Percentiles rank a stretch among this genome's conserved stretches.
phyloP scores from a whole-genome alignment of 2,888 invertebrate genomes.

The Parochlus steinenii region DNA sequence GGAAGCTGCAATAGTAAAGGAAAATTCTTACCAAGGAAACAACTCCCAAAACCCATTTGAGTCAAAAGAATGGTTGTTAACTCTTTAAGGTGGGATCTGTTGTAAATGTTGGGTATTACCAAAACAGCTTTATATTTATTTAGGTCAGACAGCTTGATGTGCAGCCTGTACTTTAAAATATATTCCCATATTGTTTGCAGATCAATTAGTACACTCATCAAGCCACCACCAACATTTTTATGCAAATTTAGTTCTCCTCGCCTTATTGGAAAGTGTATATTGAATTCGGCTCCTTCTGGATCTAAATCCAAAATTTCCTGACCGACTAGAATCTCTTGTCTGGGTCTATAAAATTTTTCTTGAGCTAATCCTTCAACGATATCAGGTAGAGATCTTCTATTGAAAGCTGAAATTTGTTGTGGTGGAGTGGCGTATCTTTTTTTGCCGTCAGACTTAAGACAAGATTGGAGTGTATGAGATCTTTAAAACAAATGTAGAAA shows the following conservation, averaged over 20 bases:
- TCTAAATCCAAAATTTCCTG: constrained; percentile 57
- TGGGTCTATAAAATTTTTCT: constrained; percentile 41
- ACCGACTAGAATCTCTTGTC: constrained; percentile 52
- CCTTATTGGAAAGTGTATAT: constrained; percentile 78
- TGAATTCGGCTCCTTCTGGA: constrained; percentile 53
- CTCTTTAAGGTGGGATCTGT: constrained; percentile 68
- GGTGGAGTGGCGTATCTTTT: constrained; percentile 72
- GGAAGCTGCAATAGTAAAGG: constrained; percentile 1
- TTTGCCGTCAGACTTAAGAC: constrained; percentile 66
- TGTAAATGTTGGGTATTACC: constrained; percentile 79
- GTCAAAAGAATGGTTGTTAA: constrained; percentile 61
- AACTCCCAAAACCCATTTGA: constrained; percentile 72
- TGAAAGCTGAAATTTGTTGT: constrained; percentile 77
- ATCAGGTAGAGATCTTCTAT: constrained; percentile 61
- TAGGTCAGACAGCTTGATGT: constrained; percentile 51
- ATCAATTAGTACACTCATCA: constrained; percentile 69
- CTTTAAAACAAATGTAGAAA: too few species aligned
- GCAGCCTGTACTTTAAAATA: constrained; percentile 57
- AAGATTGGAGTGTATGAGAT: constrained; percentile 72
- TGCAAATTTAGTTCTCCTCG: constrained; percentile 82
- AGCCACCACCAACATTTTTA: constrained; percentile 65
- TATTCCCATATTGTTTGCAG: constrained; percentile 78
- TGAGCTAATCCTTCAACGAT: constrained; percentile 37
- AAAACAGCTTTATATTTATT: constrained; percentile 73
- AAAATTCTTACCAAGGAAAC: constrained; percentile 23